Percentiles rank a stretch among this genome's conserved stretches.
These are phyloP conservation scores for Xenops minutus DNA, from an alignment of 2,797 vertebrate species.

Conservation along the genomic window DNA sequence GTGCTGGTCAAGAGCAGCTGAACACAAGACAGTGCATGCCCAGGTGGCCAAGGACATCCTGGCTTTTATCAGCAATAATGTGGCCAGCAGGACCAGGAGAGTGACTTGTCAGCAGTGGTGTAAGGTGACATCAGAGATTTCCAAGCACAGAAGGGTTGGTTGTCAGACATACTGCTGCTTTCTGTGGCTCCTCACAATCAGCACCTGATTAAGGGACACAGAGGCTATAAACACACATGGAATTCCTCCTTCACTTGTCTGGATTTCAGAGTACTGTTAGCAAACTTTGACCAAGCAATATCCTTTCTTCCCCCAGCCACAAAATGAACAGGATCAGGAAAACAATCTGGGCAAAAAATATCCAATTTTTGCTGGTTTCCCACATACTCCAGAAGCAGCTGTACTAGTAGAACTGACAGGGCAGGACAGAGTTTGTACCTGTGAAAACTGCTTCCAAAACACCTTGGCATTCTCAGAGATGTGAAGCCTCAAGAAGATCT, in stretches of 20 bases:
- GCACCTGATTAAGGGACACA: not conserved
- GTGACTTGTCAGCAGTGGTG: not conserved
- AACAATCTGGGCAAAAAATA: not conserved
- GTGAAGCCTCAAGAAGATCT: not conserved
- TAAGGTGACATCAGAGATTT: not conserved
- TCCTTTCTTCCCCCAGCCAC: not conserved
- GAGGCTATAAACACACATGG: not conserved
- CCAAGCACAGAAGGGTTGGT: not conserved
- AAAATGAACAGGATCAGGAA: not conserved
- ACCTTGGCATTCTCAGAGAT: not conserved
- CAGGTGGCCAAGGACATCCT: not conserved
- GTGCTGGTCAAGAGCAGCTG: not conserved
- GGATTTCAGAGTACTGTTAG: not conserved
- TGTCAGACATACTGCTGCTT: rapidly evolving
- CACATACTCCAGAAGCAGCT: not conserved
- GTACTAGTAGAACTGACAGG: not conserved
- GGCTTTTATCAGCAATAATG: not conserved
- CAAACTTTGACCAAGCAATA: not conserved
- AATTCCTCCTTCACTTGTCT: not conserved
- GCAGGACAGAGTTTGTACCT: not conserved
- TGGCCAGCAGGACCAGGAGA: not conserved
- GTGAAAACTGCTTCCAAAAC: not conserved
- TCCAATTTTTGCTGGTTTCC: not conserved
- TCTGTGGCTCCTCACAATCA: not conserved
- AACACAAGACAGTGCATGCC: not conserved